These are phyloP conservation scores for Drosophila pseudotakahashii DNA, from an alignment of 2,888 invertebrate species.

Conservation along the genomic window DNA sequence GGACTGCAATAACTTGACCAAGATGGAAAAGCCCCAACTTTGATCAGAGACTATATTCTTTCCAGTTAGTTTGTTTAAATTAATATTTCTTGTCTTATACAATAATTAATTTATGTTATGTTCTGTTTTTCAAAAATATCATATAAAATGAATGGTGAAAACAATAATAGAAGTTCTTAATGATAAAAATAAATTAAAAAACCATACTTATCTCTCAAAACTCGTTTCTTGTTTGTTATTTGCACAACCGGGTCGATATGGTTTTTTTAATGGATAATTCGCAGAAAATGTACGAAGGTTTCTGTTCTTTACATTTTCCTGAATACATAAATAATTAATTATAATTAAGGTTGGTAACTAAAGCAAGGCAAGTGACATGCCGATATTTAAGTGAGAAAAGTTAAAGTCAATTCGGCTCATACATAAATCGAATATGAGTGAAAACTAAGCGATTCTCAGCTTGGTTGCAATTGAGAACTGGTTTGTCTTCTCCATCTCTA, in stretches of 20 bases:
- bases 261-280: neutral
- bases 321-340: neutral
- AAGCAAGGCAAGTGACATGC: constrained; percentile 2
- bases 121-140: no score
- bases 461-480: constrained; percentile 26
- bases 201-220: no score
- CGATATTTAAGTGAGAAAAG: neutral
- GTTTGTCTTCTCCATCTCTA: constrained; percentile 8
- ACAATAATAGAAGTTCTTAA: no score
- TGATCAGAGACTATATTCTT: neutral
- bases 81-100: no score
- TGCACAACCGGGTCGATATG: no score
- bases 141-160: no score
- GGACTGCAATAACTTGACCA: no score
- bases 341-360: neutral
- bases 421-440: constrained; percentile 23
- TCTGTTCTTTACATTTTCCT: neutral
- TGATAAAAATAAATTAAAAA: no score
- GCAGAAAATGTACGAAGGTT: neutral
- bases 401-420: neutral
- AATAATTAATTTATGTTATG: no score
- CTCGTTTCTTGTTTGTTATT: no score
- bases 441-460: constrained; percentile 14
- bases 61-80: no score
- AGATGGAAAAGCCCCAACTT: neutral